These are phyloP conservation scores for Amiota mariae DNA, from an alignment of 2,888 invertebrate species.

Conservation along the genomic window DNA sequence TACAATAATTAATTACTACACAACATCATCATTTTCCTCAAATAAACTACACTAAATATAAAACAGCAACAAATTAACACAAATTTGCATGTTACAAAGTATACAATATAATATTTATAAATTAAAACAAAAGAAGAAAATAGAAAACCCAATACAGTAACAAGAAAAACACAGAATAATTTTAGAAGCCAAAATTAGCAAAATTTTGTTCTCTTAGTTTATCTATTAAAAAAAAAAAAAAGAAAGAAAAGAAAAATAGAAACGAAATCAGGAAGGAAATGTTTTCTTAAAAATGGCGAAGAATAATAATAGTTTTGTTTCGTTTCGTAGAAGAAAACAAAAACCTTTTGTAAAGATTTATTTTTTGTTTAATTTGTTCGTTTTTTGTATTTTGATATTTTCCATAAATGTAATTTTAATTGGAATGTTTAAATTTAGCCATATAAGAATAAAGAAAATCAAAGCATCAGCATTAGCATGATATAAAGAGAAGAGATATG, in stretches of 20 bases:
- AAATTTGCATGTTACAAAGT: conserved; percentile 40
- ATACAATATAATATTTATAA: conserved; percentile 61
- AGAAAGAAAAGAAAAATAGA: too few relatives aligned
- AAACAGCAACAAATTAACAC: conserved; percentile 32
- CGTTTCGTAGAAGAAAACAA: too few relatives aligned
- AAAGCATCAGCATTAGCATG: too few relatives aligned
- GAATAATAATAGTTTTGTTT: too few relatives aligned
- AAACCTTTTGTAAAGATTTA: neutral
- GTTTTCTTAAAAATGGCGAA: too few relatives aligned
- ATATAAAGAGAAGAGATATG: too few relatives aligned
- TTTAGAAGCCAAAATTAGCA: conserved; percentile 46
- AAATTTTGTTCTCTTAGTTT: conserved; percentile 59
- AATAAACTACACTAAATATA: conserved; percentile 34
- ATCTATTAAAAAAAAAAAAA: conserved; percentile 49
- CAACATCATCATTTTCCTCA: conserved; percentile 44
- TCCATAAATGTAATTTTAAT: neutral
- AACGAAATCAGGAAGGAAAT: too few relatives aligned
- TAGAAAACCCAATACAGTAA: conserved; percentile 41
- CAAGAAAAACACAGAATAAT: conserved; percentile 39
- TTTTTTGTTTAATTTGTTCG: conserved; percentile 11
- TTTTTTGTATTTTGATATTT: neutral
- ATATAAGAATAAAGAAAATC: neutral
- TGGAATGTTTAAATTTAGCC: too few relatives aligned
- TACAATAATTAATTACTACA: conserved; percentile 39
- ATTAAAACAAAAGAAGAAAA: conserved; percentile 43